Conservation (phyloP, 2,113 vertebrate species). For the Megalops atlanticus region DNA sequence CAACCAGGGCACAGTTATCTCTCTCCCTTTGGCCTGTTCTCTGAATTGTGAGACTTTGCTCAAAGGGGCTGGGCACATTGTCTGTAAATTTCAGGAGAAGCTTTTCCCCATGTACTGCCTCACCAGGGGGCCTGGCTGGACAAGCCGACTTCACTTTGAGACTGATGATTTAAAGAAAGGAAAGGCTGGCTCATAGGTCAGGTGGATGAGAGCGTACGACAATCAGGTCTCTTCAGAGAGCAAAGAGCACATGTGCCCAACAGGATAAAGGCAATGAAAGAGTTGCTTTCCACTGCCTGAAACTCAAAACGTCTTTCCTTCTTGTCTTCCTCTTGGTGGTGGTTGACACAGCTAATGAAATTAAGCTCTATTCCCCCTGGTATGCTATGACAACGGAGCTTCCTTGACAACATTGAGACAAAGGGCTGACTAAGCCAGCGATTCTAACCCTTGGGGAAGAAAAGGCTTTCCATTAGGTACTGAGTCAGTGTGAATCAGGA, state of each 20-base stretch:
- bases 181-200: no score
- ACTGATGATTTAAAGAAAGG: no score
- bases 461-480: not conserved
- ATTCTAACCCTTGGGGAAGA: slow-evolving; percentile 10
- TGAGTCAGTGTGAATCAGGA: not conserved
- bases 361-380: slow-evolving; percentile 50
- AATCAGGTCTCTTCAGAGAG: not conserved
- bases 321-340: slow-evolving; percentile 57
- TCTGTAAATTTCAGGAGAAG: no score
- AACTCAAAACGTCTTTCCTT: slow-evolving; percentile 62
- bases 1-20: no score
- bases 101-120: no score
- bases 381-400: slow-evolving; percentile 26
- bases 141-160: no score
- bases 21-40: no score
- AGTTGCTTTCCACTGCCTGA: slow-evolving; percentile 39
- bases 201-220: no score
- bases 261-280: not conserved
- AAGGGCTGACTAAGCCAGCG: slow-evolving; percentile 26
- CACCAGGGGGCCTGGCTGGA: no score
- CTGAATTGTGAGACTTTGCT: no score
- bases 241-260: not conserved
- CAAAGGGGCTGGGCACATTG: no score
- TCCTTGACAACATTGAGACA: slow-evolving; percentile 33
- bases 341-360: slow-evolving; percentile 62